These are phyloP conservation scores for Andrena trimmerana DNA, from an alignment of 2,888 invertebrate genomes.

Conservation along the genomic window DNA sequence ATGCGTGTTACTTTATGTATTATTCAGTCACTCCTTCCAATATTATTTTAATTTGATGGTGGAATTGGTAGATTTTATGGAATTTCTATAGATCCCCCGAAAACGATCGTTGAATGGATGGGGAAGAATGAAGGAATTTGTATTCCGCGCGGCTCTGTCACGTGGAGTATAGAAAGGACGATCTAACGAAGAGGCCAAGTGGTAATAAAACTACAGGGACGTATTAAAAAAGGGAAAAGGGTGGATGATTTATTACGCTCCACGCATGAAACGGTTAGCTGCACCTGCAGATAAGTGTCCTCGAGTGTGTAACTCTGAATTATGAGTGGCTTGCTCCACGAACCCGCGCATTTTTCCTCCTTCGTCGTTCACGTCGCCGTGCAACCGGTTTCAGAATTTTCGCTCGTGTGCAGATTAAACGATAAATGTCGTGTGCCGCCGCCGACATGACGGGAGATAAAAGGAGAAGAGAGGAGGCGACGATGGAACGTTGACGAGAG, in stretches of 20 bases:
- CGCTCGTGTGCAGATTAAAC: conserved; percentile 48
- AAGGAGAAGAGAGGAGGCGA: neutral
- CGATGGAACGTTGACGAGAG: neutral
- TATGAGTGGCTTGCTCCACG: conserved; percentile 62
- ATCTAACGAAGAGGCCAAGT: conserved; percentile 13
- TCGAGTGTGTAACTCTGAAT: conserved; percentile 74
- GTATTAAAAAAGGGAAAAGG: conserved; percentile 26
- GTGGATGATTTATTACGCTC: conserved; percentile 42
- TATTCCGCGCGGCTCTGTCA: neutral
- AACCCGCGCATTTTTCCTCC: conserved; percentile 40
- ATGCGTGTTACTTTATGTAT: too few species aligned
- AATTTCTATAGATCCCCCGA: neutral
- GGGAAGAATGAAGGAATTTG: neutral
- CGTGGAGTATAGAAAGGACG: neutral
- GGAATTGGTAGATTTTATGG: neutral
- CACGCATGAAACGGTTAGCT: conserved; percentile 54
- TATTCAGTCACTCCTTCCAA: too few species aligned
- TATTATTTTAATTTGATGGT: too few species aligned
- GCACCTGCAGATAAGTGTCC: conserved; percentile 68
- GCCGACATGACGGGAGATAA: neutral
- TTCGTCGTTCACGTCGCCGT: conserved; percentile 61
- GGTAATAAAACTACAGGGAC: conserved; percentile 32
- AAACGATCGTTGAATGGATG: neutral
- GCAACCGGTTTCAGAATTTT: conserved; percentile 56
- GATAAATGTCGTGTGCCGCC: conserved; percentile 61